Percentiles rank a stretch among this genome's conserved stretches.
Evolutionary conservation across 2,888 invertebrate genomes (phyloP).

Genomic region (Autographa pulchrina): DNA sequence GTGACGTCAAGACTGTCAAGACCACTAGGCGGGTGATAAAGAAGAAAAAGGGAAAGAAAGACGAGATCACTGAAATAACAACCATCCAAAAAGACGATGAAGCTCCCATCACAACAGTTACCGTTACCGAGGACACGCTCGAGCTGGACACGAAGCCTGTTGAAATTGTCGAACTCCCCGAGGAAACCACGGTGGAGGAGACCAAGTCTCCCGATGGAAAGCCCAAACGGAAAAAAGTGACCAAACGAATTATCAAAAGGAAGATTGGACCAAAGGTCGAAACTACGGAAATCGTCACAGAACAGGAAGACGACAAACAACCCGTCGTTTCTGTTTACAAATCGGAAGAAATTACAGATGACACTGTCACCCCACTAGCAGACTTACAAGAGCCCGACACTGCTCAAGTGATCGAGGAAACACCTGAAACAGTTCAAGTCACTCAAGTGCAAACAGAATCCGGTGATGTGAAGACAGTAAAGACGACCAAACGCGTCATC

Average conservation of each 20-base stretch:
- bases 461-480: constrained; percentile 23
- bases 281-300: constrained; percentile 44
- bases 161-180: constrained; percentile 22
- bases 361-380: constrained; percentile 63
- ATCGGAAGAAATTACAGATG: constrained; percentile 34
- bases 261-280: constrained; percentile 54
- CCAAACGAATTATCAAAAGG: constrained; percentile 61
- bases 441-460: constrained; percentile 22
- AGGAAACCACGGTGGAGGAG: constrained; percentile 15
- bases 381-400: constrained; percentile 21
- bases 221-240: constrained; percentile 62
- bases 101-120: constrained; percentile 70
- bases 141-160: constrained; percentile 42
- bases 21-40: constrained; percentile 67
- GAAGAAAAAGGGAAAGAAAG: constrained; percentile 79
- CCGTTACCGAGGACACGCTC: constrained; percentile 6
- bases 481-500: constrained; percentile 30
- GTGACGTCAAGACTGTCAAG: constrained; percentile 65
- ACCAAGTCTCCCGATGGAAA: constrained; percentile 17
- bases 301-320: too few species aligned
- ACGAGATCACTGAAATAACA: constrained; percentile 83
- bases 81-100: constrained; percentile 80
- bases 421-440: constrained; percentile 31
- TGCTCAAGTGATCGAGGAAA: constrained; percentile 22
- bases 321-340: too few species aligned